phyloP scores from a whole-genome alignment of 1,140 invertebrate genomes.

The Paraescarpia echinospica region DNA sequence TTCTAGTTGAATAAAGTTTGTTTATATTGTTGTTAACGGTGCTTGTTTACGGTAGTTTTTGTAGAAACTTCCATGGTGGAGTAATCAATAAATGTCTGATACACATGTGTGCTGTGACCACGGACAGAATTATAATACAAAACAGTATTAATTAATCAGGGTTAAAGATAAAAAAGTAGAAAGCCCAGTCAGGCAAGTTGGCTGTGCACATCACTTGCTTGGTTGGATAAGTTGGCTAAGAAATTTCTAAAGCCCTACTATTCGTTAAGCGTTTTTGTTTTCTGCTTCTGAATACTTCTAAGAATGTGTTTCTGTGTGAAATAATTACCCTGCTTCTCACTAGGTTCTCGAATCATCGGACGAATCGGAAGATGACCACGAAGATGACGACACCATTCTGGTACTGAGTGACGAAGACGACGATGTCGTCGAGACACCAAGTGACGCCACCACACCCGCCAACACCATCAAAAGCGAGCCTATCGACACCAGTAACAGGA shows the following conservation, averaged over 20 bases:
- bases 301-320: not conserved
- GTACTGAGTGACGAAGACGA: not conserved
- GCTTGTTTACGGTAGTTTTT: no score
- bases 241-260: not conserved
- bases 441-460: not conserved
- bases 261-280: not conserved
- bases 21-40: no score
- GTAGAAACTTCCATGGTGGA: no score
- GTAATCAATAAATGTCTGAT: no score
- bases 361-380: constrained; percentile 1
- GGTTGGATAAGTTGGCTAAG: not conserved
- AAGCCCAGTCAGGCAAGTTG: no score
- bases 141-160: no score
- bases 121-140: no score
- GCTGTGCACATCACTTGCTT: no score
- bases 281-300: not conserved
- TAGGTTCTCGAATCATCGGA: not conserved
- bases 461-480: not conserved
- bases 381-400: not conserved
- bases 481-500: not conserved
- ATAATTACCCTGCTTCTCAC: not conserved
- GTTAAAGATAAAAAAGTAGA: not conserved
- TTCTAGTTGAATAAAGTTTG: no score
- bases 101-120: no score
- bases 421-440: not conserved